A percentile compares a stretch with the other conserved stretches of the same genome.
Conservation (phyloP, 1,140 invertebrate species). For the Drosophila arizonae region DNA sequence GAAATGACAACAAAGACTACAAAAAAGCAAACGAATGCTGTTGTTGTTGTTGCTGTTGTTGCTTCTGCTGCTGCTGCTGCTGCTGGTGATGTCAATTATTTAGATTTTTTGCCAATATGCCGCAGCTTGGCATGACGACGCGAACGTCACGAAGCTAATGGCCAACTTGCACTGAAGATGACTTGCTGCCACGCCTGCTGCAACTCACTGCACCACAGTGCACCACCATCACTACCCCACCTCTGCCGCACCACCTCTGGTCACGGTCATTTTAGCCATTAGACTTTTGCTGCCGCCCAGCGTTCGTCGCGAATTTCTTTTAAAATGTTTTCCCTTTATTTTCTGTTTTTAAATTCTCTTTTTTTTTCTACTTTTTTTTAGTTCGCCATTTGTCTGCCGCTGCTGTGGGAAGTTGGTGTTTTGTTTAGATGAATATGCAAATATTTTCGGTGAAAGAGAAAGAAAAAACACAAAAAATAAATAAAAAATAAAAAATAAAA, state of each 20-base stretch:
- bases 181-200: constrained; percentile 42
- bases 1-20: constrained; percentile 18
- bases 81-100: constrained; percentile 69
- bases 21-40: constrained; percentile 13
- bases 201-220: background rate
- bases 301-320: constrained; percentile 38
- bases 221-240: background rate
- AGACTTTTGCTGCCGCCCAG: constrained; percentile 50
- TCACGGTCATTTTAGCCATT: constrained; percentile 72
- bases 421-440: constrained; percentile 81
- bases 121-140: constrained; percentile 27
- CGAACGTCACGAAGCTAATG: constrained; percentile 50
- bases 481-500: no score
- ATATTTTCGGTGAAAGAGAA: constrained; percentile 56
- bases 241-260: background rate
- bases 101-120: constrained; percentile 64
- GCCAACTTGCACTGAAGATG: constrained; percentile 51
- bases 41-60: constrained; percentile 1
- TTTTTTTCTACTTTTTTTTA: constrained; percentile 46
- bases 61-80: background rate
- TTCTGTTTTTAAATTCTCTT: constrained; percentile 35
- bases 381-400: constrained; percentile 62
- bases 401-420: constrained; percentile 68
- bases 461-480: background rate
- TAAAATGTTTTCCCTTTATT: constrained; percentile 38